Conservation (phyloP, 92 coral and sea anemone genomes). For the Paramuricea clavata region DNA sequence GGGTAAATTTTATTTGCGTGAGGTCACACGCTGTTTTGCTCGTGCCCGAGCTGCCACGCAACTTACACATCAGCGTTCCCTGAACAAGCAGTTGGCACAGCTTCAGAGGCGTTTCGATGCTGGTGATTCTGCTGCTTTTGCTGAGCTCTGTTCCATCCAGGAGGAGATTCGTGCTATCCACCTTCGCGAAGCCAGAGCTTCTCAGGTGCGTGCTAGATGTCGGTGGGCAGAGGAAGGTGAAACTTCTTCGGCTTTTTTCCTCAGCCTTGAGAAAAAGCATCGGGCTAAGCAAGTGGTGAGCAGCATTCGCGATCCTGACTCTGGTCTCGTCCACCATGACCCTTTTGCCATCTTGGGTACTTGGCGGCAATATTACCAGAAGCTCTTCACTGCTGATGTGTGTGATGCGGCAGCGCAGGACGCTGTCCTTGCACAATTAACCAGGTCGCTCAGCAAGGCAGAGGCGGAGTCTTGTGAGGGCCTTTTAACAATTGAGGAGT, state of each 20-base stretch:
- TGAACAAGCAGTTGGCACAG: background rate
- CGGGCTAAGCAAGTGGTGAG: background rate
- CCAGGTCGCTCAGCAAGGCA: background rate
- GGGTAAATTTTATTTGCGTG: conserved; percentile 46
- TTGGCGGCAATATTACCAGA: conserved; percentile 30
- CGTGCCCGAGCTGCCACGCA: too few species aligned
- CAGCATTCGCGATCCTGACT: conserved; percentile 11
- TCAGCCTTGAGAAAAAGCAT: conserved; percentile 41
- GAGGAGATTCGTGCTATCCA: conserved; percentile 37
- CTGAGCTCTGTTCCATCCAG: conserved; percentile 42
- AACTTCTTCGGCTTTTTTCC: conserved; percentile 39
- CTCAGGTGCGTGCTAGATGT: too few species aligned
- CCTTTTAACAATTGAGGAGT: background rate
- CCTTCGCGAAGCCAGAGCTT: background rate
- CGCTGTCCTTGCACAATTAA: background rate
- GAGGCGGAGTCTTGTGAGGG: background rate
- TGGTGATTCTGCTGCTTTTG: conserved; percentile 40
- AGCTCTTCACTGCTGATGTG: conserved; percentile 19
- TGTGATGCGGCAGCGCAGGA: background rate
- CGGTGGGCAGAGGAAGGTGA: background rate
- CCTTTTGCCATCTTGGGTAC: conserved; percentile 14
- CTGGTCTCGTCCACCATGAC: background rate
- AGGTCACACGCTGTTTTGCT: too few species aligned
- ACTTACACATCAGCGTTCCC: background rate
- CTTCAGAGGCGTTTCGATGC: conserved; percentile 41